phyloP scores from a whole-genome alignment of 2,113 vertebrate genomes.

The Terrapene triunguis region DNA sequence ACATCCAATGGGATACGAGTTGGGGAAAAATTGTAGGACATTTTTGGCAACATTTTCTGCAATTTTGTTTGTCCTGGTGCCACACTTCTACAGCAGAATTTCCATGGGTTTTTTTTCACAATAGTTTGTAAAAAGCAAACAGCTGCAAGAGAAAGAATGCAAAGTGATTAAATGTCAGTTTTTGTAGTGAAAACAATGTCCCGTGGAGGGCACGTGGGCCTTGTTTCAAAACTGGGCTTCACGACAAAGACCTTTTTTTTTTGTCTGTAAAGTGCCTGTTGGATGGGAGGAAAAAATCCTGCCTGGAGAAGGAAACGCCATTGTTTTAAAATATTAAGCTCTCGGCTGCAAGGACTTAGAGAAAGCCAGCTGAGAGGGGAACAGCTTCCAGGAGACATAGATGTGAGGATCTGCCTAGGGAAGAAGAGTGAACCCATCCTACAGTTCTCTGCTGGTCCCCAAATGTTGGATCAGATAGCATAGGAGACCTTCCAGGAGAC shows the following conservation, averaged over 20 bases:
- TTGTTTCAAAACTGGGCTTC: not conserved
- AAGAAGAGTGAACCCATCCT: not conserved
- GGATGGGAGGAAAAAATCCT: not conserved
- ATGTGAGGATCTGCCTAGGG: not conserved
- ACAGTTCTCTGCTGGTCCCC: not conserved
- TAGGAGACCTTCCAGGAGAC: not conserved
- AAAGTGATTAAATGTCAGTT: not conserved
- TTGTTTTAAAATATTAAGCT: not conserved
- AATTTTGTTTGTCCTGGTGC: not conserved
- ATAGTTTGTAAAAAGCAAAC: not conserved
- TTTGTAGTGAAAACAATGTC: not conserved
- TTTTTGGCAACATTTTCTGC: accelerated
- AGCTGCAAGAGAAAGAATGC: not conserved
- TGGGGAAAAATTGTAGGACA: not conserved
- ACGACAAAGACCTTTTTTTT: not conserved
- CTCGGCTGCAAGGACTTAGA: not conserved
- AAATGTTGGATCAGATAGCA: not conserved
- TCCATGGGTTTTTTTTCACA: not conserved
- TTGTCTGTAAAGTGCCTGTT: not conserved
- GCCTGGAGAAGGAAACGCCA: not conserved
- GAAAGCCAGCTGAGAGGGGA: not conserved
- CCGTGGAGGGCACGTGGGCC: not conserved
- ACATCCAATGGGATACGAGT: accelerated
- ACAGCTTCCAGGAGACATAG: not conserved
- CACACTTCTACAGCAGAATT: accelerated